Evolutionary conservation across 1,140 invertebrate genomes (phyloP).

Genomic region (Diorhabda carinulata): DNA sequence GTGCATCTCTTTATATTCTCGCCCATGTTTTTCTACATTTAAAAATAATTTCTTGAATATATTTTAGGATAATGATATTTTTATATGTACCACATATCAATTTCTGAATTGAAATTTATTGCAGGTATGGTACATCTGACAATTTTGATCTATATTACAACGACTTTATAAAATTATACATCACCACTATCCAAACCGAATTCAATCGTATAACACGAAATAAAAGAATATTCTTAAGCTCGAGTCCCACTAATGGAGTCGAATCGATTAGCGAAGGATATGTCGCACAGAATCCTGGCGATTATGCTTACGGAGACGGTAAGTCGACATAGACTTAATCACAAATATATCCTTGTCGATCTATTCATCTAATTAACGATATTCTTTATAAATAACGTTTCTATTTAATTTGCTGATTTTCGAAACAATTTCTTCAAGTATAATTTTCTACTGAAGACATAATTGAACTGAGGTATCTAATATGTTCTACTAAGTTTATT

Average conservation of each 20-base stretch:
- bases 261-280: constrained; percentile 73
- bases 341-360: too few species aligned
- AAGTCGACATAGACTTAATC: constrained; percentile 29
- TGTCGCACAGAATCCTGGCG: constrained; percentile 70
- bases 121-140: constrained; percentile 57
- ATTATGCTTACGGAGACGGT: constrained; percentile 83
- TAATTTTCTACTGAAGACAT: too few species aligned
- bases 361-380: too few species aligned
- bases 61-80: neutral
- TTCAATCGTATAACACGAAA: constrained; percentile 51
- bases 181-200: constrained; percentile 68
- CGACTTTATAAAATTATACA: constrained; percentile 87
- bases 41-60: too few species aligned
- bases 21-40: too few species aligned
- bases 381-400: too few species aligned
- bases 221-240: constrained; percentile 70
- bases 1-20: neutral
- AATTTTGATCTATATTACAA: constrained; percentile 61
- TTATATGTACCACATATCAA: neutral
- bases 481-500: too few species aligned
- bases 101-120: neutral
- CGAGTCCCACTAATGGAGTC: constrained; percentile 89
- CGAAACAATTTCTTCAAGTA: too few species aligned
- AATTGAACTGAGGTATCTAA: too few species aligned
- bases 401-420: too few species aligned